Conservation (phyloP, 2,113 vertebrate species). For the Melanocharis versteri region DNA sequence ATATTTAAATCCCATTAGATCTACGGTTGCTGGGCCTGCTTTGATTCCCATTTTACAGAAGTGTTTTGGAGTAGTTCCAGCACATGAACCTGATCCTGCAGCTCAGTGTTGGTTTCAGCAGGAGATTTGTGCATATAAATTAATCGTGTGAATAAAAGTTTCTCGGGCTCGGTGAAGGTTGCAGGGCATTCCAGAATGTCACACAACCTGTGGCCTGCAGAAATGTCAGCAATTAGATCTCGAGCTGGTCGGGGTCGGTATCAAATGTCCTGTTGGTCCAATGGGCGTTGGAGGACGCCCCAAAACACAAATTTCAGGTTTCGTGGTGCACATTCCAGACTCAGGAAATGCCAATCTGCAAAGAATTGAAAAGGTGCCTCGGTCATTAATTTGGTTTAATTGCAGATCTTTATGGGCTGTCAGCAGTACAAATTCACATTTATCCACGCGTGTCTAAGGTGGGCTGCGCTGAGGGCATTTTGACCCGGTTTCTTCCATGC, state of each 20-base stretch:
- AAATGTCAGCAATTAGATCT: background rate
- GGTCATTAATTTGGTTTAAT: background rate
- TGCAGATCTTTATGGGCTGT: background rate
- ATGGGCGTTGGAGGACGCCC: background rate
- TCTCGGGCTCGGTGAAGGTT: background rate
- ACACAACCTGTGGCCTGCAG: background rate
- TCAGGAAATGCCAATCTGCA: background rate
- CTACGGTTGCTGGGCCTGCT: background rate
- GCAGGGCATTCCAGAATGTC: background rate
- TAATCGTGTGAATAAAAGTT: background rate
- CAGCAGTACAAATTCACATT: background rate
- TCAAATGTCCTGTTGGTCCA: background rate
- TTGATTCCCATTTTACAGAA: background rate
- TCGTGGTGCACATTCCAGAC: background rate
- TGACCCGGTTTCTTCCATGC: background rate
- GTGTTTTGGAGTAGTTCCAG: conserved; percentile 17
- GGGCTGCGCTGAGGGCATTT: background rate
- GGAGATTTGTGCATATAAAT: background rate
- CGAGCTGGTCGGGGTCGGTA: background rate
- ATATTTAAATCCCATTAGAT: conserved; percentile 45
- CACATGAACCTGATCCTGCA: background rate
- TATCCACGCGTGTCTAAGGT: accelerated
- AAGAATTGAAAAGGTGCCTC: background rate
- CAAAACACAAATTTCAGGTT: background rate
- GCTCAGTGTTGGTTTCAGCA: background rate